Conservation (phyloP, 2,888 invertebrate species). For the Tachina lurida region DNA sequence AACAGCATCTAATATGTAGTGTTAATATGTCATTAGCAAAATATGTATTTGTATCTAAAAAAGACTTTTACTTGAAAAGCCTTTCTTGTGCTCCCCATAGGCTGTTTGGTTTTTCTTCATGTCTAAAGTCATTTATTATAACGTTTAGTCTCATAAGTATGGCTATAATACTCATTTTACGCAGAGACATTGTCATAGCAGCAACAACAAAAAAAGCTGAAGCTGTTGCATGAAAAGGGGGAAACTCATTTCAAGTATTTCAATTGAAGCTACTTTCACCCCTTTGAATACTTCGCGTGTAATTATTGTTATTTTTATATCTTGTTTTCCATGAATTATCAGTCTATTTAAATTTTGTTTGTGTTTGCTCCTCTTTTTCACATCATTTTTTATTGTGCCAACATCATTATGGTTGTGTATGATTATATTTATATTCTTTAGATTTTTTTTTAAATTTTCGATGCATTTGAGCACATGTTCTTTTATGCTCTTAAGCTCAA, state of each 20-base stretch:
- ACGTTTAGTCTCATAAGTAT: too few relatives aligned
- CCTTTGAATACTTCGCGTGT: not conserved
- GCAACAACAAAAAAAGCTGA: not conserved
- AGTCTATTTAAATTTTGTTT: conserved; percentile 10
- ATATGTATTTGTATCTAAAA: too few relatives aligned
- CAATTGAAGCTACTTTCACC: not conserved
- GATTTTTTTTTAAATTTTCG: not conserved
- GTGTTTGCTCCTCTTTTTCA: not conserved
- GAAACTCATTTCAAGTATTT: conserved; percentile 14
- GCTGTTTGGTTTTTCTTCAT: too few relatives aligned
- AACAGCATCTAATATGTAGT: too few relatives aligned
- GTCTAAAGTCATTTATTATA: too few relatives aligned
- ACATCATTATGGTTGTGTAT: not conserved
- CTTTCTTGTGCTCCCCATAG: too few relatives aligned
- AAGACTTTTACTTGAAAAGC: too few relatives aligned
- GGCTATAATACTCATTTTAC: too few relatives aligned
- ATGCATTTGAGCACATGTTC: not conserved
- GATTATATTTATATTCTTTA: too few relatives aligned
- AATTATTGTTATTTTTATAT: conserved; percentile 10
- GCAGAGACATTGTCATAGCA: too few relatives aligned
- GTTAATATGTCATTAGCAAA: too few relatives aligned
- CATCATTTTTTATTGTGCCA: not conserved
- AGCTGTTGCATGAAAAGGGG: not conserved
- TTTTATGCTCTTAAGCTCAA: not conserved
- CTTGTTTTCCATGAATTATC: not conserved